Evolutionary conservation across 2,113 vertebrate genomes (phyloP).

Genomic region (Lepidothrix coronata): DNA sequence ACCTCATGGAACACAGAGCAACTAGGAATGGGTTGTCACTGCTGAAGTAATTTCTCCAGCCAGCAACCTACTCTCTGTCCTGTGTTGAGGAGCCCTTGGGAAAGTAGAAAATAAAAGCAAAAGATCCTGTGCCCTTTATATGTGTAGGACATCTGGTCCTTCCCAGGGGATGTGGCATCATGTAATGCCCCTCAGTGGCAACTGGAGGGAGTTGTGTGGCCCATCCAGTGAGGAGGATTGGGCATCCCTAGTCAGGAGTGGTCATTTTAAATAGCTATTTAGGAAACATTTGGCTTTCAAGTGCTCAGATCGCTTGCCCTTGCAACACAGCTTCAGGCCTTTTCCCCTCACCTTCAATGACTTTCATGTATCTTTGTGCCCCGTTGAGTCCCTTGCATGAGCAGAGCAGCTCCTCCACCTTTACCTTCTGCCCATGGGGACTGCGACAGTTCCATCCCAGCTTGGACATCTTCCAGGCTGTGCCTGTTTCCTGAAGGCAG

Average conservation of each 20-base stretch:
- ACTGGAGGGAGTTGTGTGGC: background rate
- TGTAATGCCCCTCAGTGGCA: fast-evolving
- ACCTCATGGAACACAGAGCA: fast-evolving
- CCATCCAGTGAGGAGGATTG: background rate
- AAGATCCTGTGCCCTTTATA: background rate
- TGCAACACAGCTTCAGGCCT: background rate
- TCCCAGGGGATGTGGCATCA: background rate
- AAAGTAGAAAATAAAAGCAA: background rate
- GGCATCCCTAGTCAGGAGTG: background rate
- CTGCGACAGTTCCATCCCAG: background rate
- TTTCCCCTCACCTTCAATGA: background rate
- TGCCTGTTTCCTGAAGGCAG: background rate
- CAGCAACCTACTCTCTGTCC: background rate
- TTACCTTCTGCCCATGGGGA: background rate
- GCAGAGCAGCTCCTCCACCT: fast-evolving
- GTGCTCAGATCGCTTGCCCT: background rate
- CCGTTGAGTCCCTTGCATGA: fast-evolving
- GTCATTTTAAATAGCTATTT: background rate
- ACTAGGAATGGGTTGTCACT: background rate
- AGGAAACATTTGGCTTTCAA: background rate
- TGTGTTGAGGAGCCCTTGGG: background rate
- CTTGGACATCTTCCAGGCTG: background rate
- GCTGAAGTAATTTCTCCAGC: background rate
- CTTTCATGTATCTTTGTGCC: background rate
- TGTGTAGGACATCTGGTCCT: background rate